Evolutionary conservation across 2,113 vertebrate genomes (phyloP).

Genomic region (Hemichromis elongatus): DNA sequence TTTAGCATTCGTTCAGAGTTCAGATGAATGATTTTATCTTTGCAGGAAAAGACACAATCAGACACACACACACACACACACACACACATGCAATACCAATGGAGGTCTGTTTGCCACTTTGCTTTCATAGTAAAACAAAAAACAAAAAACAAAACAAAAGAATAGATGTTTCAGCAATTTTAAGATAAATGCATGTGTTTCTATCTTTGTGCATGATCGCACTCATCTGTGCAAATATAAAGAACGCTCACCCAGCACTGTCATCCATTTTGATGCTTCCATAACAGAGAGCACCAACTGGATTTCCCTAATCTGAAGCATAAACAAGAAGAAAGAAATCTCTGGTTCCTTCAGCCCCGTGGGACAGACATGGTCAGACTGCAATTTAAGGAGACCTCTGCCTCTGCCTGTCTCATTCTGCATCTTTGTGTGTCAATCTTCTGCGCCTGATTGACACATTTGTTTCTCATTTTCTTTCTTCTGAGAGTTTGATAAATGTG

Average conservation of each 20-base stretch:
- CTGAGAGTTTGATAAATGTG: constrained; percentile 36
- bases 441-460: constrained; percentile 35
- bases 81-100: neutral
- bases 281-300: neutral
- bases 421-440: constrained; percentile 23
- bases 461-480: constrained; percentile 21
- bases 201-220: neutral
- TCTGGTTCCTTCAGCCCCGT: neutral
- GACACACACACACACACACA: neutral
- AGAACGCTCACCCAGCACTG: neutral
- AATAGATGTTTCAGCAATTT: neutral
- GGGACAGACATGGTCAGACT: constrained; percentile 16
- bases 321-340: neutral
- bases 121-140: neutral
- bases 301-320: constrained; percentile 19
- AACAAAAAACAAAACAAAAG: neutral
- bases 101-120: neutral
- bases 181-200: neutral
- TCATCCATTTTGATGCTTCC: neutral
- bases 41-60: neutral
- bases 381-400: constrained; percentile 14
- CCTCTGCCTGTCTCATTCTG: constrained; percentile 14
- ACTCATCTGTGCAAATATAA: neutral
- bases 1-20: neutral
- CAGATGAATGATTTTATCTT: neutral